Conservation (phyloP, 2,113 vertebrate species). For the Phaethon lepturus region DNA sequence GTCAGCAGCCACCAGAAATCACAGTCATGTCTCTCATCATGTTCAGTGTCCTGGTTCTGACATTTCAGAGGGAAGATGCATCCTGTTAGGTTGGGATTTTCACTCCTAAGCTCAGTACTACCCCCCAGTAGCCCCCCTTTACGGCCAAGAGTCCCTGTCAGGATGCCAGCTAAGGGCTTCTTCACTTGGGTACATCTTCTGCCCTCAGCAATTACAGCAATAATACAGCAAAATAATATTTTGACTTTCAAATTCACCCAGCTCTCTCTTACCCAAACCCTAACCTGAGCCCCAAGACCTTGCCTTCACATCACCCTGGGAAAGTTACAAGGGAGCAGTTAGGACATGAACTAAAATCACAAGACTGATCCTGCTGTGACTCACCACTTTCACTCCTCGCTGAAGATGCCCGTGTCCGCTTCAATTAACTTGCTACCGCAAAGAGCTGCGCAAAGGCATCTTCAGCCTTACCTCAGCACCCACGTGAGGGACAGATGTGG, state of each 20-base stretch:
- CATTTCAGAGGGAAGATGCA: background rate
- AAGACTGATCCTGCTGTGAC: constrained; percentile 37
- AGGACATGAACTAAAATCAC: constrained; percentile 9
- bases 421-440: background rate
- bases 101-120: background rate
- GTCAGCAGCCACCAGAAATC: background rate
- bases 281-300: background rate
- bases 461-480: background rate
- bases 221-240: background rate
- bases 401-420: background rate
- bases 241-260: background rate
- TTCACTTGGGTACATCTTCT: background rate
- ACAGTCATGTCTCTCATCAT: background rate
- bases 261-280: background rate
- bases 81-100: background rate
- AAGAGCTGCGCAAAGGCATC: constrained; percentile 4
- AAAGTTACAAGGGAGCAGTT: background rate
- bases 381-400: background rate
- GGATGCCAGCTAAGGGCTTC: background rate
- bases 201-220: background rate
- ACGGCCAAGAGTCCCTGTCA: background rate
- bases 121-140: background rate
- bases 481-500: background rate
- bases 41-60: background rate
- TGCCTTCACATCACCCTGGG: background rate